These are phyloP conservation scores for Danio choprae DNA, from an alignment of 2,797 vertebrate genomes.

Conservation along the genomic window DNA sequence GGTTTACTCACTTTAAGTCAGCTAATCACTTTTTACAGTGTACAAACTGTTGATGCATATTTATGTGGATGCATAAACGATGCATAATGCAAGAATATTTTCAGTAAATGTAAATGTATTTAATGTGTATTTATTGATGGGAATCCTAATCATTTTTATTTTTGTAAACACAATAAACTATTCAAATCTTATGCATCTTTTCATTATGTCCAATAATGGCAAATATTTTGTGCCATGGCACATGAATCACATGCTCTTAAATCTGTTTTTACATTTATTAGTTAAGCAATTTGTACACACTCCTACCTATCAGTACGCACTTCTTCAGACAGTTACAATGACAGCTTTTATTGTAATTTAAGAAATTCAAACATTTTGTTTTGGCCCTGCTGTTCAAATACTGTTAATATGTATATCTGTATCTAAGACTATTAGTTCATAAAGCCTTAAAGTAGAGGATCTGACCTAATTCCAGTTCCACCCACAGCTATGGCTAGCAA, in stretches of 20 bases:
- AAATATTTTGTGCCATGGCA: not conserved
- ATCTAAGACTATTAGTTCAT: too few species aligned
- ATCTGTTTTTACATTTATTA: not conserved
- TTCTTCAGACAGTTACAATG: not conserved
- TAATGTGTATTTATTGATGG: slow-evolving; percentile 24
- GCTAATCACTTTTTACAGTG: too few species aligned
- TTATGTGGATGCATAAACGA: too few species aligned
- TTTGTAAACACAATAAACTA: slow-evolving; percentile 30
- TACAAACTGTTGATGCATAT: too few species aligned
- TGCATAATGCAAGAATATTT: not conserved
- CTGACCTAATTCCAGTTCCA: too few species aligned
- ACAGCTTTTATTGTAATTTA: not conserved
- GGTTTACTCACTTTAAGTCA: too few species aligned
- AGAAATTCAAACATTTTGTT: not conserved
- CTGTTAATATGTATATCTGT: not conserved
- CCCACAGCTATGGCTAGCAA: too few species aligned
- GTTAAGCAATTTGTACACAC: not conserved
- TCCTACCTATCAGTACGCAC: too few species aligned
- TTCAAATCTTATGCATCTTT: slow-evolving; percentile 12
- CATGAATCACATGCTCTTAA: not conserved
- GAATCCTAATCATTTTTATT: slow-evolving; percentile 24
- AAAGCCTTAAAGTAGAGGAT: too few species aligned
- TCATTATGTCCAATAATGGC: not conserved
- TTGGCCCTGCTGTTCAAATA: not conserved
- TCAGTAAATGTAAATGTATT: slow-evolving; percentile 32